Base-by-base conservation (phyloP, 2,888 invertebrate genomes). In the Oscheius myriophilus region DNA sequence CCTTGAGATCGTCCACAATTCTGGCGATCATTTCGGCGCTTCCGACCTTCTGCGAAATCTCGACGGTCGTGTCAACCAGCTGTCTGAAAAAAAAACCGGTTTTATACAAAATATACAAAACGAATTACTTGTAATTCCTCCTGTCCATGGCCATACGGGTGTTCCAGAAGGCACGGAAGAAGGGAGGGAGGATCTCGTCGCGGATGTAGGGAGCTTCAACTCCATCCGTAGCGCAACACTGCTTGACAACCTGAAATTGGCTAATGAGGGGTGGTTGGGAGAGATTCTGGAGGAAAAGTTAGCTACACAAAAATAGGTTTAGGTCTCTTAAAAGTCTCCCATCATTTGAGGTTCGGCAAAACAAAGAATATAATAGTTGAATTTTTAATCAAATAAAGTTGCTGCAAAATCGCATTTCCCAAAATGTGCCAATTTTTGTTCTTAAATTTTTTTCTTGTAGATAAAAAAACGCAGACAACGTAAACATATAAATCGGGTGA, bases 21-120 rank as follows among this genome's bases (percentile, higher is more conserved):
- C 97, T 91, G 87, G 82, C 95, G 71, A 99, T 95, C 75, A 99
- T 99, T 90, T 98, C 98, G 0, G 96, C 95, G 4, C 96, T 94
- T n/a, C 98, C 98, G 64, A 97, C 96, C 79, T 99, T 99, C 87
- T 97, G 97, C 9, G 98, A 98, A 74, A 99, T 99, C 90, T 99
- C 98, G 0, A 99, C 98, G 0, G 98, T 99, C 0, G 98, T 99
- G 87, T 99, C 98, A 0, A 99, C 98, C 66, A 99, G 69, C 59
- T 85, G 85, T 26, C 79, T 70, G 57, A 16, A 69, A n/a, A n/a
- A n/a, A n/a, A n/a, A n/a, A n/a, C n/a, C n/a, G n/a, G n/a, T n/a
- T n/a, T n/a, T n/a, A n/a, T n/a, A n/a, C n/a, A n/a, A n/a, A n/a
- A n/a, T n/a, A 45, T 21, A 54, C 1, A 42, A 14, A 14, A 52